Evolutionary conservation across 2,888 invertebrate species (phyloP).

Genomic region (Sesamia inferens): DNA sequence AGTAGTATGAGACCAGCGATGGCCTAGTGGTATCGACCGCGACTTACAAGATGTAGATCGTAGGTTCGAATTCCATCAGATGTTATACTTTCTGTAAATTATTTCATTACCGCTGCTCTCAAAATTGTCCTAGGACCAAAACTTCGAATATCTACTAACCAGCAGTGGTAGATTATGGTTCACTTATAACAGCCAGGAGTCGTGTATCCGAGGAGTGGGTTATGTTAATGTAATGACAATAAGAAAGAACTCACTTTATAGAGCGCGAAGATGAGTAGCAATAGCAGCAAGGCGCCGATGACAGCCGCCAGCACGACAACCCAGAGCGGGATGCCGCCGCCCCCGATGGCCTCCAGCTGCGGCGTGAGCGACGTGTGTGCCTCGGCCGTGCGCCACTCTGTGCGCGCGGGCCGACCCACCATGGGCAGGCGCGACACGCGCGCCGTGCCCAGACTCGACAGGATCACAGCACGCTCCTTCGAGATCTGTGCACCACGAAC

Average conservation of each 20-base stretch:
- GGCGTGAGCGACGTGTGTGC: slow-evolving; percentile 93
- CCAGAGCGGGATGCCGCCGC: slow-evolving; percentile 95
- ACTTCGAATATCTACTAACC: no score
- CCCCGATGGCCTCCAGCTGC: slow-evolving; percentile 91
- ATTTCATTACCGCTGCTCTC: no score
- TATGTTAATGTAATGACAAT: no score
- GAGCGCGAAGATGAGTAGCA: slow-evolving; percentile 94
- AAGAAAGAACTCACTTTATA: slow-evolving; percentile 92
- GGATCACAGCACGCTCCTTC: slow-evolving; percentile 88
- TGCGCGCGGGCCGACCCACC: slow-evolving; percentile 91
- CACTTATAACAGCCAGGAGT: no score
- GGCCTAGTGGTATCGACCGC: no score
- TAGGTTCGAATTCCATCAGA: no score
- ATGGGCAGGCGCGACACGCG: slow-evolving; percentile 93
- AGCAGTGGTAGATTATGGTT: no score
- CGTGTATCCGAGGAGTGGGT: no score
- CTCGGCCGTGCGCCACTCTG: slow-evolving; percentile 91
- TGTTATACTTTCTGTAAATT: no score
- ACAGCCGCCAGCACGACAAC: slow-evolving; percentile 95
- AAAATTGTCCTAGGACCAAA: no score
- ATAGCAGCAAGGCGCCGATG: slow-evolving; percentile 94
- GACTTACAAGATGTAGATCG: no score
- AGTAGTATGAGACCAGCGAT: no score
- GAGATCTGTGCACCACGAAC: slow-evolving; percentile 77
- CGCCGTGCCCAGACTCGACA: slow-evolving; percentile 94